A percentile compares a stretch with the other conserved stretches of the same genome.
Evolutionary conservation across 2,797 vertebrate species (phyloP).

Genomic region (Tiaroga cobitis): DNA sequence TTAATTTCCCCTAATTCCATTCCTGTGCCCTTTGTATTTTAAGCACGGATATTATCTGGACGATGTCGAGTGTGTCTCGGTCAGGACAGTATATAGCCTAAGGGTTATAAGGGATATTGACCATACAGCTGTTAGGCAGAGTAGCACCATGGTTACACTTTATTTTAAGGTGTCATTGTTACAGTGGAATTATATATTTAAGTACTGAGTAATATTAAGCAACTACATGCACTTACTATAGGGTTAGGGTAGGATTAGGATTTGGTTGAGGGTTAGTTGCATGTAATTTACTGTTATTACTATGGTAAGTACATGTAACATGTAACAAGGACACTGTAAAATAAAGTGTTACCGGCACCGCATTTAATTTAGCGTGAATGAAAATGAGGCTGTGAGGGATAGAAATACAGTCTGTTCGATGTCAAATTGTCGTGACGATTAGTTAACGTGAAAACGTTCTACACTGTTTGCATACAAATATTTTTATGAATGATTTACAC

Average conservation of each 20-base stretch:
- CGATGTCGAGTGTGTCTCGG: background rate
- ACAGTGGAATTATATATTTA: no score
- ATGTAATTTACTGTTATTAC: no score
- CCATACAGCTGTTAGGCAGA: background rate
- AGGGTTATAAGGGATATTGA: background rate
- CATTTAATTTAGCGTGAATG: background rate
- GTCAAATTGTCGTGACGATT: background rate
- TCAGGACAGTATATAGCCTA: background rate
- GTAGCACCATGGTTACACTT: background rate
- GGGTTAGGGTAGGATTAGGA: no score
- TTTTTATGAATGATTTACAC: background rate
- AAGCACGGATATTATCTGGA: background rate
- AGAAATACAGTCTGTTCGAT: background rate
- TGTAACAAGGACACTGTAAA: no score
- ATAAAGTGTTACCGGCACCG: no score
- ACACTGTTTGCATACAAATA: background rate
- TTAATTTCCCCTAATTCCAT: background rate
- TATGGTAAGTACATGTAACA: no score
- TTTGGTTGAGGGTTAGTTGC: no score
- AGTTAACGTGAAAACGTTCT: background rate
- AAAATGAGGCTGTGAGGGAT: background rate
- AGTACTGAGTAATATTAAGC: no score
- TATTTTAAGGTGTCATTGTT: no score
- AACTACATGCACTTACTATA: no score
- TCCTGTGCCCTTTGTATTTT: conserved; percentile 29